Conservation (phyloP, 2,113 vertebrate species). For the Cheilinus undulatus region DNA sequence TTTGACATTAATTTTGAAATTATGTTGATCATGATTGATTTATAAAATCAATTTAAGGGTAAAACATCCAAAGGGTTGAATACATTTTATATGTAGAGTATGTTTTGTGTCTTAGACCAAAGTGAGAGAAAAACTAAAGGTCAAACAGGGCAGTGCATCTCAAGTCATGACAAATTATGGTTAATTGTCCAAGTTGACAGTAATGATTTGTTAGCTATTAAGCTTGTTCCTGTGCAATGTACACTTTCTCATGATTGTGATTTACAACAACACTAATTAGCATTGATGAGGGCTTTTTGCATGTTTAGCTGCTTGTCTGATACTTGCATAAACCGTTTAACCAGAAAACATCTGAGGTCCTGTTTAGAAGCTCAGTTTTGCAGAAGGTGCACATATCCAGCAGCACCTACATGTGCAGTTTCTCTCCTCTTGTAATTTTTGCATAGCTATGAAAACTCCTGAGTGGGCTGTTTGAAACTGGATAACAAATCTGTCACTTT, state of each 20-base stretch:
- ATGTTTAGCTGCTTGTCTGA: not conserved
- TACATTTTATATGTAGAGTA: not conserved
- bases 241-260: slow-evolving; percentile 21
- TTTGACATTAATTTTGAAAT: too few relatives aligned
- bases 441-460: slow-evolving; percentile 17
- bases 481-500: slow-evolving; percentile 19
- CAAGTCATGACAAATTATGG: slow-evolving; percentile 20
- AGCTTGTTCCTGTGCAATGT: slow-evolving; percentile 3
- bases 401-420: too few relatives aligned
- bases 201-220: slow-evolving; percentile 34
- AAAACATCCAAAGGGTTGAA: too few relatives aligned
- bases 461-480: slow-evolving; percentile 23
- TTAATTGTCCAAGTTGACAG: slow-evolving; percentile 20
- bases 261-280: slow-evolving; percentile 11
- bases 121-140: not conserved
- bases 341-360: not conserved
- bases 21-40: too few relatives aligned
- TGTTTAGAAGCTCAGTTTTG: too few relatives aligned
- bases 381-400: too few relatives aligned
- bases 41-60: too few relatives aligned
- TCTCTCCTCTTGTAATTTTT: not conserved
- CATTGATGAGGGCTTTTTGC: slow-evolving; percentile 12
- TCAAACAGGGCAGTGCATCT: slow-evolving; percentile 3
- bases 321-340: not conserved
- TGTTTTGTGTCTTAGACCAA: not conserved